These are phyloP conservation scores for Leptosomus discolor DNA, from an alignment of 2,113 vertebrate species.

Conservation along the genomic window DNA sequence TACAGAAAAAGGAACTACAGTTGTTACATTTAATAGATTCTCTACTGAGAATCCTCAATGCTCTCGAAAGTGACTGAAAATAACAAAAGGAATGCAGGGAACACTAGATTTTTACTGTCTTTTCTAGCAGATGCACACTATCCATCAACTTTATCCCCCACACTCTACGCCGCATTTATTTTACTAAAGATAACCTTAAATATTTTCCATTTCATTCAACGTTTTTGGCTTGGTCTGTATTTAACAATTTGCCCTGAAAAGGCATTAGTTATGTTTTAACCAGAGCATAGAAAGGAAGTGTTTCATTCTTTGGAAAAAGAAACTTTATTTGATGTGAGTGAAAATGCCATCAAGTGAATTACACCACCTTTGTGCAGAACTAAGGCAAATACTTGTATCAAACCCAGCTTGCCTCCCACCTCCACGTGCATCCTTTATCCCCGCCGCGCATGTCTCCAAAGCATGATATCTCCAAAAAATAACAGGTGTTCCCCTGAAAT, in stretches of 20 bases:
- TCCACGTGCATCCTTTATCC: background rate
- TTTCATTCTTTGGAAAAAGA: background rate
- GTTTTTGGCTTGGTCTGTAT: background rate
- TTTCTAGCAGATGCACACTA: background rate
- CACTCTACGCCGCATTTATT: background rate
- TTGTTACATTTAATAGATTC: background rate
- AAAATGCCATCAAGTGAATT: background rate
- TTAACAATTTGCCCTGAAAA: background rate
- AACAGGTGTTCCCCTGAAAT: background rate
- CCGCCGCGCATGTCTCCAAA: background rate
- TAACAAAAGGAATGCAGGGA: background rate
- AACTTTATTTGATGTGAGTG: background rate
- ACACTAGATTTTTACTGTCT: background rate
- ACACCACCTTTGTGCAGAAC: background rate
- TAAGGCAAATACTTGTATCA: background rate
- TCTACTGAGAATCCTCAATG: background rate
- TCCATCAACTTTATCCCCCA: background rate
- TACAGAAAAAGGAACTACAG: background rate
- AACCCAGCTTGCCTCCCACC: background rate
- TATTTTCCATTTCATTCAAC: constrained; percentile 16
- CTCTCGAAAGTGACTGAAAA: background rate
- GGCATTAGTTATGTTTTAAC: background rate
- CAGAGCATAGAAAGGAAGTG: background rate
- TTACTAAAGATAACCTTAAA: background rate
- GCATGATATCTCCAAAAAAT: background rate